Evolutionary conservation across 2,113 vertebrate species (phyloP).

Genomic region (Lichenostomus cassidix): DNA sequence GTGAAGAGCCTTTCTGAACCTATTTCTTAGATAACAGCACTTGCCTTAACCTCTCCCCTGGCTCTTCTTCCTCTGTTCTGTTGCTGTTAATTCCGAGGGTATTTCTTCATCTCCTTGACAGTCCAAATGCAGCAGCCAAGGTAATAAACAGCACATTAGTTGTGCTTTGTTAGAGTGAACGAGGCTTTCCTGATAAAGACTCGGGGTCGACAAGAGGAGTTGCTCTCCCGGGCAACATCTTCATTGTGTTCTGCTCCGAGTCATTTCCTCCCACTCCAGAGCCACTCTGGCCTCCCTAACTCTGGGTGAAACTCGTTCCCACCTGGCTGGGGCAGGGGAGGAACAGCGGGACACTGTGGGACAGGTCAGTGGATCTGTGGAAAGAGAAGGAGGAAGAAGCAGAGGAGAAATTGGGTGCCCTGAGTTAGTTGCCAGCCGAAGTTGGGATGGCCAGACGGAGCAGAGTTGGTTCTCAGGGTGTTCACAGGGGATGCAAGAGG

Average conservation of each 20-base stretch:
- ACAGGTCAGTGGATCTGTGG: neutral
- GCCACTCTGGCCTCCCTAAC: fast-evolving
- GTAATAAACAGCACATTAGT: slow-evolving; percentile 59
- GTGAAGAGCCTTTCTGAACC: neutral
- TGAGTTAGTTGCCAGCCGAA: fast-evolving
- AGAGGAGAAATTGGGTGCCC: neutral
- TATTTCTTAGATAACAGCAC: slow-evolving; percentile 21
- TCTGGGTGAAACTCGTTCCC: neutral
- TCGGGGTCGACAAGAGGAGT: neutral
- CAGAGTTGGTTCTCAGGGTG: neutral
- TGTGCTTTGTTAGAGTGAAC: slow-evolving; percentile 48
- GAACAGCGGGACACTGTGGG: fast-evolving
- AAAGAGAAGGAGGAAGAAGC: neutral
- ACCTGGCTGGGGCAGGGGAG: fast-evolving
- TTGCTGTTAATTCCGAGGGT: slow-evolving; percentile 48
- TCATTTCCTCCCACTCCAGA: neutral
- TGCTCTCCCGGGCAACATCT: slow-evolving; percentile 30
- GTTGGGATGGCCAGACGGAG: neutral
- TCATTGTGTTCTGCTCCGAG: neutral
- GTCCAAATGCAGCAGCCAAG: neutral
- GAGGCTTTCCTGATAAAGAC: slow-evolving; percentile 29
- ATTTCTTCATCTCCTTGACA: slow-evolving; percentile 61
- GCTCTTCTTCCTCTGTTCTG: slow-evolving; percentile 43
- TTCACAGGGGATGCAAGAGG: neutral
- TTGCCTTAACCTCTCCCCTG: slow-evolving; percentile 56